Percentiles rank a stretch among this genome's conserved stretches.
These are phyloP conservation scores for Chrysolina haemoptera DNA, from an alignment of 2,888 invertebrate genomes.

Conservation along the genomic window DNA sequence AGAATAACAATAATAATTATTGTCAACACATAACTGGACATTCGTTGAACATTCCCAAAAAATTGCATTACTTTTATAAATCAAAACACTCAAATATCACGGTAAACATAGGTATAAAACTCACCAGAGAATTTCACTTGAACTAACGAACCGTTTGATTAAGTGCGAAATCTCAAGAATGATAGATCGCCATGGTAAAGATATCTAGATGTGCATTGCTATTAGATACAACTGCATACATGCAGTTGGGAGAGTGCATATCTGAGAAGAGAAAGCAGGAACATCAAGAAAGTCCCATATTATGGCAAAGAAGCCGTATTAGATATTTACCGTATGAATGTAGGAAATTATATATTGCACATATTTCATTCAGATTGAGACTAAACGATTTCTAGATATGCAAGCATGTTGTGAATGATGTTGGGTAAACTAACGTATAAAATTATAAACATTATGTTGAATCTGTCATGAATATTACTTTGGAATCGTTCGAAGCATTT, in stretches of 20 bases:
- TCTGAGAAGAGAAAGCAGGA: conserved; percentile 27
- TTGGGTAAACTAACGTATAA: background rate
- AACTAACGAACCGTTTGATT: background rate
- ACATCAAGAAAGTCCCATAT: conserved; percentile 25
- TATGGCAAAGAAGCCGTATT: conserved; percentile 8
- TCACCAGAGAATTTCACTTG: conserved; percentile 1
- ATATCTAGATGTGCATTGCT: background rate
- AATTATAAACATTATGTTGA: background rate
- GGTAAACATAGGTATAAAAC: background rate
- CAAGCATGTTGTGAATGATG: too few species aligned
- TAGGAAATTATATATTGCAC: conserved; percentile 15
- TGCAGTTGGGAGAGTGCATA: conserved; percentile 18
- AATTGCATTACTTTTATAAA: background rate
- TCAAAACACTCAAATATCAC: too few species aligned
- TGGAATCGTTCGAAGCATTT: too few species aligned
- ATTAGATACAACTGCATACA: conserved; percentile 20
- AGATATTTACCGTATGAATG: conserved; percentile 10
- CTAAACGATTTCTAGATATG: background rate
- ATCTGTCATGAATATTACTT: too few species aligned
- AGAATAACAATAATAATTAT: too few species aligned
- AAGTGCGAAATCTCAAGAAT: background rate
- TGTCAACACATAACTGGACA: background rate
- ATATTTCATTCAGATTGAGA: background rate
- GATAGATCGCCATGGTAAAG: background rate
- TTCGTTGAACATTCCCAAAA: background rate